Conservation (phyloP, 2,888 invertebrate genomes). For the Ophioninae sp. region DNA sequence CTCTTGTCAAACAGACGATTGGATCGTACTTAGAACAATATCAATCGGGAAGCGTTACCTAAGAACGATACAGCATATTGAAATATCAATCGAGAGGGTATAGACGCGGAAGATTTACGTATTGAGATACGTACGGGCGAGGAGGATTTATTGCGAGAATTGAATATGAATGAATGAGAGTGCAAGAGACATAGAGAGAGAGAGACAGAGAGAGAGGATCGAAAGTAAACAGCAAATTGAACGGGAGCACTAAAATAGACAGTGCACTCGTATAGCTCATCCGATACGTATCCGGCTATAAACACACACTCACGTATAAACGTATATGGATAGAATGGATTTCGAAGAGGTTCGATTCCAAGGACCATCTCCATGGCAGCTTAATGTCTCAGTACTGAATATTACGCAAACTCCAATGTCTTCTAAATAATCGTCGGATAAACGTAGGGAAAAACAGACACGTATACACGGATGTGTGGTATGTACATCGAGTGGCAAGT, state of each 20-base stretch:
- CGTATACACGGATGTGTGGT: background rate
- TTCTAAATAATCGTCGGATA: too few relatives aligned
- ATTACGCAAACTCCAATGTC: too few relatives aligned
- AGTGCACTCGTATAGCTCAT: background rate
- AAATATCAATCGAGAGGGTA: background rate
- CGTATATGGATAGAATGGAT: too few relatives aligned
- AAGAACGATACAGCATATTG: slow-evolving; percentile 9
- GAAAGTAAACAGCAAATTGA: slow-evolving; percentile 52
- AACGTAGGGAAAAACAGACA: background rate
- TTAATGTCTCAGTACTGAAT: too few relatives aligned
- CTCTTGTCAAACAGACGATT: too few relatives aligned
- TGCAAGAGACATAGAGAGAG: background rate
- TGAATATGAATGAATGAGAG: slow-evolving; percentile 1
- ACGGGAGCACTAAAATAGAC: slow-evolving; percentile 48
- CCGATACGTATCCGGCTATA: background rate
- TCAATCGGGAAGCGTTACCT: background rate
- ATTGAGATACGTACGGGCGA: background rate
- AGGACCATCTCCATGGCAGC: too few relatives aligned
- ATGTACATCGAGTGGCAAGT: slow-evolving; percentile 25
- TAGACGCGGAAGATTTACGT: too few relatives aligned
- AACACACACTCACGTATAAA: background rate
- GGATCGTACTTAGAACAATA: background rate
- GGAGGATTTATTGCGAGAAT: slow-evolving; percentile 25
- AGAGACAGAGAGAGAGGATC: slow-evolving; percentile 12
- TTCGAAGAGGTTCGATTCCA: too few relatives aligned